These are phyloP conservation scores for Cryptus viduatorius DNA, from an alignment of 2,888 invertebrate genomes.

Conservation along the genomic window DNA sequence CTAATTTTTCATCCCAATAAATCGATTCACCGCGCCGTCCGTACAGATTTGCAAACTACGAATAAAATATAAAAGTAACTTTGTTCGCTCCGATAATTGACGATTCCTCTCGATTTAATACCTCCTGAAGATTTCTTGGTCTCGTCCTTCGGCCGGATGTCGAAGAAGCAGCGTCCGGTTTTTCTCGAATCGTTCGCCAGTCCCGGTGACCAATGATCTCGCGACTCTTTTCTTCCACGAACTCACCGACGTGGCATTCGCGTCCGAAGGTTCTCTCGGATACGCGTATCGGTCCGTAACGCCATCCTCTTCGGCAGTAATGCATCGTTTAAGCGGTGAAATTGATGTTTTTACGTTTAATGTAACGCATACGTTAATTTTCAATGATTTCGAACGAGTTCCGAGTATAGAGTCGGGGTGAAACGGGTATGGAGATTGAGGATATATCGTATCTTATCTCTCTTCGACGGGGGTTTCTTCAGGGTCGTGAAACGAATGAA, in stretches of 20 bases:
- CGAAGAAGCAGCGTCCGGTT: slow-evolving; percentile 66
- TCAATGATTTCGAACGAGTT: slow-evolving; percentile 58
- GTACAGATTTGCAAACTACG: too few relatives aligned
- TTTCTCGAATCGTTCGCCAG: slow-evolving; percentile 57
- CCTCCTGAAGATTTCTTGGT: slow-evolving; percentile 1
- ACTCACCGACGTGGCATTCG: slow-evolving; percentile 6
- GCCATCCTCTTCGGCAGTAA: slow-evolving; percentile 8
- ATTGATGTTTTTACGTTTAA: slow-evolving; percentile 46
- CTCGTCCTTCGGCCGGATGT: slow-evolving; percentile 62
- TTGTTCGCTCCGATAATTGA: background rate
- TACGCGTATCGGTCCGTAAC: background rate
- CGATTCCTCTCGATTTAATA: slow-evolving; percentile 14
- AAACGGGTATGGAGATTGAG: slow-evolving; percentile 10
- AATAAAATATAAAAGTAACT: background rate
- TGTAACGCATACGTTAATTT: slow-evolving; percentile 38
- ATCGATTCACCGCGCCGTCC: too few relatives aligned
- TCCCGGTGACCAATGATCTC: slow-evolving; percentile 15
- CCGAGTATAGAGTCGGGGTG: slow-evolving; percentile 25
- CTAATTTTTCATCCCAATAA: too few relatives aligned
- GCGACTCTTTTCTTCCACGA: slow-evolving; percentile 62
- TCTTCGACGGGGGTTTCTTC: slow-evolving; percentile 9
- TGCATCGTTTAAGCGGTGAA: slow-evolving; percentile 33
- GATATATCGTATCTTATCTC: slow-evolving; percentile 35
- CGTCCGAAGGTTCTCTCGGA: slow-evolving; percentile 39
- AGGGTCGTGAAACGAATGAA: slow-evolving; percentile 25